phyloP scores from a whole-genome alignment of 2,888 invertebrate species.

The Trichopoda pennipes region DNA sequence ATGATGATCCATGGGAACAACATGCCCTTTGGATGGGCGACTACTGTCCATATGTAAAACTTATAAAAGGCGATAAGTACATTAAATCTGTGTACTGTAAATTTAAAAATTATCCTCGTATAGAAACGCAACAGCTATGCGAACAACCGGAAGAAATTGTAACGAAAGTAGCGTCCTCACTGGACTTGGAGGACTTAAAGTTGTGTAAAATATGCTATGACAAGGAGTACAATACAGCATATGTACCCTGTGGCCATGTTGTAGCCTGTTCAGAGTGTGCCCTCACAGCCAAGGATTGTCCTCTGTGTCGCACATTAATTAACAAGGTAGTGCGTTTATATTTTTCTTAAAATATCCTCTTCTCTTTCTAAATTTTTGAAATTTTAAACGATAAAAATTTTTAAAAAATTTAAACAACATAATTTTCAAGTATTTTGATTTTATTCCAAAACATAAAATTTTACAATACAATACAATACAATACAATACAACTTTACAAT shows the following conservation, averaged over 20 bases:
- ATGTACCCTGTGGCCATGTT: conserved; percentile 97
- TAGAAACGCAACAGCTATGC: conserved; percentile 1
- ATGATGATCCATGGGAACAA: conserved; percentile 96
- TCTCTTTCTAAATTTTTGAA: not conserved
- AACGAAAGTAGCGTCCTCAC: not conserved
- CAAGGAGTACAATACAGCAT: conserved; percentile 92
- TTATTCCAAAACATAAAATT: conserved; percentile 14
- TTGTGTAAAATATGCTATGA: conserved; percentile 96
- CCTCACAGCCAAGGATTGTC: conserved; percentile 90
- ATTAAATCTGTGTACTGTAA: conserved; percentile 82
- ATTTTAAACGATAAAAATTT: not conserved
- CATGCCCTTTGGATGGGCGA: conserved; percentile 93
- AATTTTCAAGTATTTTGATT: conserved; percentile 5
- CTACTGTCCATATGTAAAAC: conserved; percentile 89
- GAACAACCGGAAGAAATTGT: conserved; percentile 13
- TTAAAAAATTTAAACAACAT: not conserved
- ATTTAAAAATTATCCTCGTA: conserved; percentile 65
- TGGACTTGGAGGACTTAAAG: conserved; percentile 82
- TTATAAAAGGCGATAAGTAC: conserved; percentile 90
- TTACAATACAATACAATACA: not conserved
- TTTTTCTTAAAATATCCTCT: conserved; percentile 78
- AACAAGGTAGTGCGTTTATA: conserved; percentile 82
- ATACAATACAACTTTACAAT: too few relatives aligned
- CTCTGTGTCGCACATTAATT: conserved; percentile 90
- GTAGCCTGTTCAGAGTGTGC: conserved; percentile 96